These are phyloP conservation scores for Raja brachyura DNA, from an alignment of 2,113 vertebrate species.

Conservation along the genomic window DNA sequence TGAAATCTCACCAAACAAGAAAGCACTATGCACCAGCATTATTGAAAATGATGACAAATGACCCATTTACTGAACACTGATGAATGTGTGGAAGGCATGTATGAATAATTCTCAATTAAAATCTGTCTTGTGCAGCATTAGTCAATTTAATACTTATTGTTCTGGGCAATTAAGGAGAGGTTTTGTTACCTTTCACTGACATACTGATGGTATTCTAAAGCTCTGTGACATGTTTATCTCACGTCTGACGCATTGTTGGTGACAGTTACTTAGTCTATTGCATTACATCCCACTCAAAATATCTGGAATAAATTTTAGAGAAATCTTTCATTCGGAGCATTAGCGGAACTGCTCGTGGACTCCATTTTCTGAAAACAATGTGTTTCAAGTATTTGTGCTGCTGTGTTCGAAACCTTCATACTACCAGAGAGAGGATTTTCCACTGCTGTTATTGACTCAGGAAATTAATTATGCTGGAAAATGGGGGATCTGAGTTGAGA, in stretches of 20 bases:
- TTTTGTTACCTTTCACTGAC: constrained; percentile 40
- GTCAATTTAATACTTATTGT: constrained; percentile 62
- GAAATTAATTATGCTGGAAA: neutral
- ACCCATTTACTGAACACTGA: constrained; percentile 48
- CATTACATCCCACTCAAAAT: constrained; percentile 9
- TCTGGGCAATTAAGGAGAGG: constrained; percentile 64
- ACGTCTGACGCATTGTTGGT: constrained; percentile 15
- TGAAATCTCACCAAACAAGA: constrained; percentile 20
- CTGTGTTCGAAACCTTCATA: neutral
- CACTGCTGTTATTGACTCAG: neutral
- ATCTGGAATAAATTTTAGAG: neutral
- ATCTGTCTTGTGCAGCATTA: constrained; percentile 63
- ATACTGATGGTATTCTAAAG: constrained; percentile 6
- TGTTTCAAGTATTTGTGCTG: neutral
- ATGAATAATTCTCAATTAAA: constrained; percentile 70
- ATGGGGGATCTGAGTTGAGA: neutral
- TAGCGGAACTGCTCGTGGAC: neutral
- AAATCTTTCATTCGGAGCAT: neutral
- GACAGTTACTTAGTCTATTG: constrained; percentile 1
- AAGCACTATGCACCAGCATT: constrained; percentile 1
- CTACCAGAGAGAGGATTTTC: constrained; percentile 4
- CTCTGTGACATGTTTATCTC: constrained; percentile 6
- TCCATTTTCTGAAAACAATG: neutral
- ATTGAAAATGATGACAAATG: constrained; percentile 48
- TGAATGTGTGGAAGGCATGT: constrained; percentile 58